These are phyloP conservation scores for Sphaeramia orbicularis DNA, from an alignment of 2,797 vertebrate genomes.

Conservation along the genomic window DNA sequence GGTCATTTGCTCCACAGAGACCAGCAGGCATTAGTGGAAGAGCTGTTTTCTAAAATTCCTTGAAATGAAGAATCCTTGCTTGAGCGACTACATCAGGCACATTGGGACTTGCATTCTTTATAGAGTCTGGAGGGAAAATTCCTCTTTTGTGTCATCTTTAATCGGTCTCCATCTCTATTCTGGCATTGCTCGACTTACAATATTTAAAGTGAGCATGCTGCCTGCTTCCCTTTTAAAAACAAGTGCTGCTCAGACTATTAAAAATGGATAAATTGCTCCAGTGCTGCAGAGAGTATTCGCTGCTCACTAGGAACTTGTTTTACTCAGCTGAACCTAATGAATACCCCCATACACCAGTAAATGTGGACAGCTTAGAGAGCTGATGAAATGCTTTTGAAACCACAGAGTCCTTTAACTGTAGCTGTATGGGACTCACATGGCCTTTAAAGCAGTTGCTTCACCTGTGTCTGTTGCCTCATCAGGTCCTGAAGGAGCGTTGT, in stretches of 20 bases:
- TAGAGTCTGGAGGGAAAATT: neutral
- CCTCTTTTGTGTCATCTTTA: neutral
- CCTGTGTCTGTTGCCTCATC: conserved; percentile 22
- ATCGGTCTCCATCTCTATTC: neutral
- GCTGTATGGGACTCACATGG: neutral
- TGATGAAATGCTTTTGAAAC: conserved; percentile 1
- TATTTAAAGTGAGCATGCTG: neutral
- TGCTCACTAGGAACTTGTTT: neutral
- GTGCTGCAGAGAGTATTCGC: neutral
- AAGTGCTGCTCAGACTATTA: neutral
- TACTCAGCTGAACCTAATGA: neutral
- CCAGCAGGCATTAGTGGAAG: conserved; percentile 9
- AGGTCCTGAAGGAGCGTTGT: conserved; percentile 88
- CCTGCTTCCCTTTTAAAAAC: neutral
- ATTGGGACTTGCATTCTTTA: conserved; percentile 1
- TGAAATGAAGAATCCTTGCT: conserved; percentile 16
- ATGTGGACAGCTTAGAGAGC: neutral
- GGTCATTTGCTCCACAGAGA: conserved; percentile 38
- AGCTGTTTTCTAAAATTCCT: conserved; percentile 15
- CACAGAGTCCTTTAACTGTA: neutral
- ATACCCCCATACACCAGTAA: neutral
- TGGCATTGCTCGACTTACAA: neutral
- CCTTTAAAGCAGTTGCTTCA: neutral
- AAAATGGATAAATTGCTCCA: neutral
- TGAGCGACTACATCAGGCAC: conserved; percentile 1